Conservation (phyloP, 2,113 vertebrate species). For the Lamprologus tigripictilis region DNA sequence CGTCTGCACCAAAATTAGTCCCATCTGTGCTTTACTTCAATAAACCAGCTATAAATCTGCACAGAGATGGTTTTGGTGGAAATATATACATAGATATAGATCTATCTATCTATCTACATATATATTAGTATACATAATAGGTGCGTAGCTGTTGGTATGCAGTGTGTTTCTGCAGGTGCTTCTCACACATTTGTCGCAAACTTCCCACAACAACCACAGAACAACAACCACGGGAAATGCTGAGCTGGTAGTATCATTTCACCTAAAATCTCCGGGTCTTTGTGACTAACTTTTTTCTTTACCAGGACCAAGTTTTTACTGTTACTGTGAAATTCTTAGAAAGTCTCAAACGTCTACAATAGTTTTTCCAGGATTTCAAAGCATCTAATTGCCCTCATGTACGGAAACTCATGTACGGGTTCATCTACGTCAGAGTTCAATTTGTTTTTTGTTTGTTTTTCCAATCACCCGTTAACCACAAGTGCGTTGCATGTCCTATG, state of each 20-base stretch:
- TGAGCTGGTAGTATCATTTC: background rate
- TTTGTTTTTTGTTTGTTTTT: background rate
- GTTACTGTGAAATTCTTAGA: no score
- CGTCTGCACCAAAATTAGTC: background rate
- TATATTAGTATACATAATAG: background rate
- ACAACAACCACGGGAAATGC: background rate
- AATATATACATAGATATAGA: background rate
- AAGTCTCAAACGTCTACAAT: background rate
- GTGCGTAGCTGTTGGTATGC: background rate
- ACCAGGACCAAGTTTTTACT: background rate
- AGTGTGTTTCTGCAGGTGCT: background rate
- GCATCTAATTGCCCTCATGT: background rate
- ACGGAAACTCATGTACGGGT: fast-evolving
- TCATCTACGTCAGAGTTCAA: background rate
- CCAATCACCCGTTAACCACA: background rate
- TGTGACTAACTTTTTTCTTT: background rate
- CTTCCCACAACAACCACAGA: background rate
- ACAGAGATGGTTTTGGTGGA: background rate
- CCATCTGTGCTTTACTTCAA: background rate
- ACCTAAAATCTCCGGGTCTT: background rate
- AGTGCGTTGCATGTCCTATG: background rate
- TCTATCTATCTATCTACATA: background rate
- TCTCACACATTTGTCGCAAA: background rate
- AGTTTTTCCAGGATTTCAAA: background rate
- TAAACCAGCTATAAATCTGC: fast-evolving